These are phyloP conservation scores for Coreius guichenoti DNA, from an alignment of 2,797 vertebrate species.

Conservation along the genomic window DNA sequence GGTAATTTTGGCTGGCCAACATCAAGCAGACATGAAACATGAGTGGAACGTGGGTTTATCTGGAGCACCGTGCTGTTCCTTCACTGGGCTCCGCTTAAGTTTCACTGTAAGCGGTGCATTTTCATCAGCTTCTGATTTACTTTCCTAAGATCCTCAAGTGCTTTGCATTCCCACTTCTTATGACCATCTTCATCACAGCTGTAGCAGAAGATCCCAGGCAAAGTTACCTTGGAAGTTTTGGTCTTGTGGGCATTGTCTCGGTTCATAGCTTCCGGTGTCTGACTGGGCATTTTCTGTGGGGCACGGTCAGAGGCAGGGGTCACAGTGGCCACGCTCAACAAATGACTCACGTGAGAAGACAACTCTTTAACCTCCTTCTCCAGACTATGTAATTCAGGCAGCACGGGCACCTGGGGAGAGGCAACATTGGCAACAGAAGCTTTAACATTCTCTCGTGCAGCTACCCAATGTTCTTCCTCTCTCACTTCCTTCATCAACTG, in stretches of 20 bases:
- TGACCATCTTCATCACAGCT: not conserved
- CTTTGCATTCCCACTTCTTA: not conserved
- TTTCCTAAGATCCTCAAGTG: not conserved
- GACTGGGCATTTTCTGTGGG: not conserved
- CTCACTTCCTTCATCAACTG: constrained; percentile 27
- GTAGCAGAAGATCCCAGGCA: not conserved
- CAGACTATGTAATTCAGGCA: not conserved
- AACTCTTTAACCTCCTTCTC: constrained; percentile 4
- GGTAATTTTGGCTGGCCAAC: not conserved
- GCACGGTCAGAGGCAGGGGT: not conserved
- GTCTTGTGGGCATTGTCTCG: not conserved
- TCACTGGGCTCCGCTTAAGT: not conserved
- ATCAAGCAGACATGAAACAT: not conserved
- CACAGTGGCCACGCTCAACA: not conserved
- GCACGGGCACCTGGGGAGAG: not conserved
- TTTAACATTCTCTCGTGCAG: not conserved
- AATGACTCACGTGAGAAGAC: not conserved
- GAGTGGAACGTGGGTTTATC: not conserved
- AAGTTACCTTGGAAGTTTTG: too few relatives aligned
- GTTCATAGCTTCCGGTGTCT: not conserved
- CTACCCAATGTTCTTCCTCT: constrained; percentile 38
- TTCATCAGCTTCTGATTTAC: constrained; percentile 11
- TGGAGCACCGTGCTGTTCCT: not conserved
- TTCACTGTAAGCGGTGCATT: not conserved
- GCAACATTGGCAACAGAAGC: not conserved